Evolutionary conservation across 1,140 invertebrate genomes (phyloP).

Genomic region (Hyphantria cunea): DNA sequence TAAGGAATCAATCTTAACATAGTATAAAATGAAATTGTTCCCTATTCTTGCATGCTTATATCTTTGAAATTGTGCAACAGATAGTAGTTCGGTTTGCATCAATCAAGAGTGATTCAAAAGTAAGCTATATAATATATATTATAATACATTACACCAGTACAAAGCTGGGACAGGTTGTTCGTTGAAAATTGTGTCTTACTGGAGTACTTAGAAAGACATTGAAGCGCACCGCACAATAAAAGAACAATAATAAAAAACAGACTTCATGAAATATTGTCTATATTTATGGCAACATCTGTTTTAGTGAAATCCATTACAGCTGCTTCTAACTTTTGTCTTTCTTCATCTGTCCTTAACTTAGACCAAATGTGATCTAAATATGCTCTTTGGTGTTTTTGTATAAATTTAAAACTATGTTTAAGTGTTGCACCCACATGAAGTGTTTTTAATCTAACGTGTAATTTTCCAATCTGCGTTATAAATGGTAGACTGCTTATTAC

Average conservation of each 20-base stretch:
- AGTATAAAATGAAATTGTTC: too few species aligned
- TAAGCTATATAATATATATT: too few species aligned
- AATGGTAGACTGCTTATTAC: conserved; percentile 86
- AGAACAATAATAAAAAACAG: background rate
- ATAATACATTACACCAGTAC: too few species aligned
- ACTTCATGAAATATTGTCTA: conserved; percentile 58
- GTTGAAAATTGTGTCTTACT: too few species aligned
- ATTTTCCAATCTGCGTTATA: conserved; percentile 84
- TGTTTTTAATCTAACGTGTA: conserved; percentile 84
- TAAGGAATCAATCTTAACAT: too few species aligned
- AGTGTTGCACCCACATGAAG: conserved; percentile 90
- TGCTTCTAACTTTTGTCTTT: conserved; percentile 79
- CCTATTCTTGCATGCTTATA: too few species aligned
- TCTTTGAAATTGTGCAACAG: too few species aligned
- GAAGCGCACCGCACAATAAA: too few species aligned
- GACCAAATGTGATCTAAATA: conserved; percentile 82
- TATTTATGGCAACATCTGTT: conserved; percentile 65
- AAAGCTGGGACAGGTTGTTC: too few species aligned
- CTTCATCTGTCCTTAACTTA: conserved; percentile 82
- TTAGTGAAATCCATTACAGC: conserved; percentile 81
- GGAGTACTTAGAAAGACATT: too few species aligned
- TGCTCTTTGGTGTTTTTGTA: conserved; percentile 85
- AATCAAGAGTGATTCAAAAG: too few species aligned
- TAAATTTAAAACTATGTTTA: conserved; percentile 89
- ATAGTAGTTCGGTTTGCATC: too few species aligned